Base-by-base conservation (phyloP, 92 coral and sea anemone species). In the Scolanthus callimorphus region DNA sequence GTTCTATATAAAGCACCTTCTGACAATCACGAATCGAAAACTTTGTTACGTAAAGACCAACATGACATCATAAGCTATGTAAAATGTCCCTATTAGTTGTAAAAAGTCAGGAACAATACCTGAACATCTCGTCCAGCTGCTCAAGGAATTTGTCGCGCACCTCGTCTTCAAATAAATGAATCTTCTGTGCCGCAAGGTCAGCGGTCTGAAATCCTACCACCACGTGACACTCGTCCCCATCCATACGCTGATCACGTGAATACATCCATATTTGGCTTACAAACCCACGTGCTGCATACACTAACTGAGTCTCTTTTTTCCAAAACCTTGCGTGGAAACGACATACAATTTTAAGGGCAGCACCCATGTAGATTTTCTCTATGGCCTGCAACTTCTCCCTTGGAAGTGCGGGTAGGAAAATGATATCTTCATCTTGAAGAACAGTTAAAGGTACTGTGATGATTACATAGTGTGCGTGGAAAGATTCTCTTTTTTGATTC, bases 181-280 rank as follows among this genome's bases (percentile, higher is more conserved):
- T 78, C 55, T 89, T 73, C 69, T 70, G 64, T 31, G 79, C 86
- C 6, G 99, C 99, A 28, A 55, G 69, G 20, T 69, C 90, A 34
- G 87, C 95, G 29, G 95, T 89, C 69, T 71, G 66, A 50, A 94
- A 94, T 30, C 99, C 99, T 22, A 91, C 86, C 24, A 69, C 81
- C 66, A 94, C 60, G 70, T 94, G 88, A 67, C 90, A 94, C 60
- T 81, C 73, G 6, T 89, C 95, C 12, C 71, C 74, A 59, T 63
- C n/a, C n/a, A n/a, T n/a, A n/a, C 25, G 45, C 3, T 86, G 78
- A 45, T 79, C 86, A 63, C 82, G 88, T 27, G 96, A 67, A 72
- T 83, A 84, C 68, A 82, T 80, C 97, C 97, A 91, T 61, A 91
- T 59, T 72, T 91, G 96, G 59, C 89, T 65, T 21, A 88, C 45